Evolutionary conservation across 2,113 vertebrate species (phyloP).

Genomic region (Pygoscelis adeliae): DNA sequence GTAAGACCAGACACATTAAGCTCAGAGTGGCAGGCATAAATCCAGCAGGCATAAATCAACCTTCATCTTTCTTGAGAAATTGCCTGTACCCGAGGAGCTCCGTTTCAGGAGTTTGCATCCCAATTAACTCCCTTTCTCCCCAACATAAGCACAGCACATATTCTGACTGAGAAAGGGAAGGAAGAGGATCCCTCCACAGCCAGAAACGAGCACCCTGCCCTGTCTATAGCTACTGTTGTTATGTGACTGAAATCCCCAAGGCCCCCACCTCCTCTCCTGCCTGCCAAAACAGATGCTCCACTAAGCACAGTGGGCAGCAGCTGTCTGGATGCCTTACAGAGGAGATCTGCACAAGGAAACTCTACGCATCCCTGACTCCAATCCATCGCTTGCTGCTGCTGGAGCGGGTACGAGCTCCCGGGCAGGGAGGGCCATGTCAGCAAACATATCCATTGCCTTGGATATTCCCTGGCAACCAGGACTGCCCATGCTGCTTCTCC

Average conservation of each 20-base stretch:
- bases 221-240: neutral
- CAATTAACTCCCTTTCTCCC: neutral
- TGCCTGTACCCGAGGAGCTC: neutral
- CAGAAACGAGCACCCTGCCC: neutral
- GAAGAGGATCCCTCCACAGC: neutral
- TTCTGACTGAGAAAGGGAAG: neutral
- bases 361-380: neutral
- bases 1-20: neutral
- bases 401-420: neutral
- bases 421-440: neutral
- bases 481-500: neutral
- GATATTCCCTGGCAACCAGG: neutral
- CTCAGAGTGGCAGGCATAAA: neutral
- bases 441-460: neutral
- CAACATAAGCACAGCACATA: neutral
- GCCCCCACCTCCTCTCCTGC: neutral
- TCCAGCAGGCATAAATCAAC: neutral
- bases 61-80: neutral
- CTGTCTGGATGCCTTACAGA: constrained; percentile 5
- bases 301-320: constrained; percentile 14
- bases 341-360: neutral
- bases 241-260: neutral
- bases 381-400: neutral
- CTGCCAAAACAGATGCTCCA: constrained; percentile 32
- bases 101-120: neutral